These are phyloP conservation scores for Craterocephalus amniculus DNA, from an alignment of 2,797 vertebrate genomes.

Conservation along the genomic window DNA sequence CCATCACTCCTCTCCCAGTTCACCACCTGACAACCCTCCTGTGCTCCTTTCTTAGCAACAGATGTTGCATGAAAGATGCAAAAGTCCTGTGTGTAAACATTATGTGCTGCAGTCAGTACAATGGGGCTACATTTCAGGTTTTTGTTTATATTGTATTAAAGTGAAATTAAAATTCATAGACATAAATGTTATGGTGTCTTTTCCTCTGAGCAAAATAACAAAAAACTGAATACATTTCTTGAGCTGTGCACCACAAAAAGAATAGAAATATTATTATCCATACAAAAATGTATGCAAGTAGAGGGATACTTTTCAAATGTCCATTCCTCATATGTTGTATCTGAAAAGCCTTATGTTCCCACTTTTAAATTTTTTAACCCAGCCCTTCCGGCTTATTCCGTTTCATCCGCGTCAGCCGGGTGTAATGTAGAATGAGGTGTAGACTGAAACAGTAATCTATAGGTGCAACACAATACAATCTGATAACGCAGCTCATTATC, in stretches of 20 bases:
- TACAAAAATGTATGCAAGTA: not conserved
- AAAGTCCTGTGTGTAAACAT: conserved; percentile 14
- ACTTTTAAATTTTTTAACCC: conserved; percentile 1
- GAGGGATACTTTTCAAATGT: not conserved
- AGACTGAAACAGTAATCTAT: conserved; percentile 50
- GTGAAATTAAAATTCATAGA: not conserved
- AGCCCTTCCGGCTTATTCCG: not conserved
- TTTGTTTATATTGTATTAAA: conserved; percentile 1
- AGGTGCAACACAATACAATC: conserved; percentile 57
- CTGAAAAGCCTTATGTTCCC: conserved; percentile 8
- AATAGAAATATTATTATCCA: not conserved
- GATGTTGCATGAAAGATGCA: conserved; percentile 53
- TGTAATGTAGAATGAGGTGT: conserved; percentile 25
- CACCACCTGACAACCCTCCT: conserved; percentile 18
- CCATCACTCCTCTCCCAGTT: conserved; percentile 21
- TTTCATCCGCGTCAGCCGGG: not conserved
- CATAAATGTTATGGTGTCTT: not conserved
- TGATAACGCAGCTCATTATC: conserved; percentile 65
- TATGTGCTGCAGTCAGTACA: not conserved
- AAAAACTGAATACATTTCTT: not conserved
- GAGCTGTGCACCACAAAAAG: not conserved
- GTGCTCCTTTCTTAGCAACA: conserved; percentile 39
- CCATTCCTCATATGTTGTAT: not conserved
- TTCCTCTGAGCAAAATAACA: conserved; percentile 1
- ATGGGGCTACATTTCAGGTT: not conserved